Conservation (phyloP, 2,797 vertebrate species). For the Yasuhikotakia modesta region DNA sequence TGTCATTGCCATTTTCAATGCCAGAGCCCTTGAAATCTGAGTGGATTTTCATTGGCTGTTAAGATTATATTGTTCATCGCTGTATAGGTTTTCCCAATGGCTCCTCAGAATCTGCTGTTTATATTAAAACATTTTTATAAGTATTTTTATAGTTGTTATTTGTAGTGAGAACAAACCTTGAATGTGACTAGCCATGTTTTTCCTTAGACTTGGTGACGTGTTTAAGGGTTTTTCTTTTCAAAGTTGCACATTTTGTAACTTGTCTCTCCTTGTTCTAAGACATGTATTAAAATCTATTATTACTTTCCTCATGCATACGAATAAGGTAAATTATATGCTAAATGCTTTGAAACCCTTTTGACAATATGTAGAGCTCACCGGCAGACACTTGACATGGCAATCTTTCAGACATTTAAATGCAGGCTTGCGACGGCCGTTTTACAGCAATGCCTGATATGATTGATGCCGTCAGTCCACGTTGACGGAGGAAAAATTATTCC, state of each 20-base stretch:
- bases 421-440: constrained; percentile 12
- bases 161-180: too few relatives aligned
- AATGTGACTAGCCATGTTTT: too few relatives aligned
- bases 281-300: constrained; percentile 47
- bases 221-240: constrained; percentile 3
- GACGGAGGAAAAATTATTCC: constrained; percentile 40
- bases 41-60: too few relatives aligned
- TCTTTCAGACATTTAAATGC: constrained; percentile 19
- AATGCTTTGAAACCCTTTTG: constrained; percentile 28
- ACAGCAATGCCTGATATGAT: constrained; percentile 43
- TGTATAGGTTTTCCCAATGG: too few relatives aligned
- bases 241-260: constrained; percentile 22
- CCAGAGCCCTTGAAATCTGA: too few relatives aligned
- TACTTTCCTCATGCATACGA: not conserved
- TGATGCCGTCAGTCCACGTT: constrained; percentile 43
- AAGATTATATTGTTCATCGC: too few relatives aligned
- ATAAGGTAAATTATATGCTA: constrained; percentile 23
- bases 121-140: too few relatives aligned
- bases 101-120: too few relatives aligned
- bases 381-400: constrained; percentile 26
- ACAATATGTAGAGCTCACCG: constrained; percentile 26
- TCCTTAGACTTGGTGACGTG: too few relatives aligned
- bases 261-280: constrained; percentile 33
- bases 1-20: too few relatives aligned
- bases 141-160: too few relatives aligned